phyloP scores from a whole-genome alignment of 2,888 invertebrate genomes.

The Cancer borealis region DNA sequence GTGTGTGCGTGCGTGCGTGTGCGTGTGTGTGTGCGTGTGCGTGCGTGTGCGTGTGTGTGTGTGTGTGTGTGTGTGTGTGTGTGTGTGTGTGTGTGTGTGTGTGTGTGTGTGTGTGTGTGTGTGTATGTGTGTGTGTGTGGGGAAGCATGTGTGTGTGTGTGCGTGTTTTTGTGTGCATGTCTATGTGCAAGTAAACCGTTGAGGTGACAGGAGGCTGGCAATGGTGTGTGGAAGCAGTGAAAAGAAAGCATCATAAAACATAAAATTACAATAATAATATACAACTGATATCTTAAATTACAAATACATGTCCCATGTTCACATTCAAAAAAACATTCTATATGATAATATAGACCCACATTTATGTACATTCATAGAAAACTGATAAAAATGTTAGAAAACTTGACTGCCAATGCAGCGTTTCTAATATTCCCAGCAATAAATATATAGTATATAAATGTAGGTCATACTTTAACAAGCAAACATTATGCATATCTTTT shows the following conservation, averaged over 20 bases:
- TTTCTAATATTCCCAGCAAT: neutral
- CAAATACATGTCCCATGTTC: too few species aligned
- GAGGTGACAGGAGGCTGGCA: neutral
- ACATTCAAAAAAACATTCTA: neutral
- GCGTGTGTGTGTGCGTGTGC: too few species aligned
- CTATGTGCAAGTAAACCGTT: too few species aligned
- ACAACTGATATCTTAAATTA: too few species aligned
- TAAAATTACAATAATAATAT: neutral
- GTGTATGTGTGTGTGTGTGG: too few species aligned
- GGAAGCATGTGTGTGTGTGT: too few species aligned
- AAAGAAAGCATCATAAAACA: neutral
- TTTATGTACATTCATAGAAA: neutral
- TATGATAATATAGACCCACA: neutral
- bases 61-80: too few species aligned
- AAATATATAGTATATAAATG: neutral
- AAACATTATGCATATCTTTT: neutral
- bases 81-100: too few species aligned
- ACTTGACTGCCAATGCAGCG: neutral
- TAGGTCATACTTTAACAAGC: neutral
- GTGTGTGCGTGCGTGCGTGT: too few species aligned
- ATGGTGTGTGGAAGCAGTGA: neutral
- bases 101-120: too few species aligned
- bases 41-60: too few species aligned
- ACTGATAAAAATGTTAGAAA: neutral
- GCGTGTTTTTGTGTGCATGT: too few species aligned